A percentile compares a stretch with the other conserved stretches of the same genome.
These are phyloP conservation scores for Sterna hirundo DNA, from an alignment of 2,113 vertebrate species.

Conservation along the genomic window DNA sequence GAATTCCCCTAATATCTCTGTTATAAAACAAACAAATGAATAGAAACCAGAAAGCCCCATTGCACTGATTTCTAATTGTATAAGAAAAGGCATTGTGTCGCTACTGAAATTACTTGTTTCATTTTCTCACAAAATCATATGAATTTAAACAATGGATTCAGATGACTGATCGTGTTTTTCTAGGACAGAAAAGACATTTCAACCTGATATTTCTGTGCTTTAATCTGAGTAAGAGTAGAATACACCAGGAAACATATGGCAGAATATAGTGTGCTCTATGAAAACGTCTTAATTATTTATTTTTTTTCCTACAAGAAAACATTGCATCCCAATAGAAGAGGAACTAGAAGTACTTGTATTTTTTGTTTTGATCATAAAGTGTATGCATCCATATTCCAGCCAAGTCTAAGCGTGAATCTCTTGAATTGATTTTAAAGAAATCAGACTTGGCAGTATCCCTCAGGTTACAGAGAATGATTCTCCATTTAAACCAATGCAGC, in stretches of 20 bases:
- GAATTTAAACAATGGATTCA: not conserved
- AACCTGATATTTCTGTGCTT: not conserved
- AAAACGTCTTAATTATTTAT: not conserved
- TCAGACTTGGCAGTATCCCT: constrained; percentile 7
- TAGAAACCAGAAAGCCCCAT: not conserved
- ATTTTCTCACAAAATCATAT: not conserved
- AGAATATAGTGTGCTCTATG: not conserved
- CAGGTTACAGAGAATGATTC: not conserved
- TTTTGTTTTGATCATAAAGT: constrained; percentile 5
- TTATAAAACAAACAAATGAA: not conserved
- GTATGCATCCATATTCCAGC: not conserved
- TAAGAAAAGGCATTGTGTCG: not conserved
- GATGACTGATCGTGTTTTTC: not conserved
- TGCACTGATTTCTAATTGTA: not conserved
- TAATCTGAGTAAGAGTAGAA: not conserved
- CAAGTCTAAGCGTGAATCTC: constrained; percentile 17
- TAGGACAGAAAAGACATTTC: not conserved
- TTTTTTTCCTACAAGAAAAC: not conserved
- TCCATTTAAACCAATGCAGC: not conserved
- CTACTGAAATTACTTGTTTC: not conserved
- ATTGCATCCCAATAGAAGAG: not conserved
- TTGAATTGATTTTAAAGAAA: constrained; percentile 16
- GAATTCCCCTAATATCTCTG: not conserved
- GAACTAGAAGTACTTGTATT: not conserved
- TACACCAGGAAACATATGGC: not conserved